Base-by-base conservation (phyloP, 2,888 invertebrate species). In the Limnephilus auricula region DNA sequence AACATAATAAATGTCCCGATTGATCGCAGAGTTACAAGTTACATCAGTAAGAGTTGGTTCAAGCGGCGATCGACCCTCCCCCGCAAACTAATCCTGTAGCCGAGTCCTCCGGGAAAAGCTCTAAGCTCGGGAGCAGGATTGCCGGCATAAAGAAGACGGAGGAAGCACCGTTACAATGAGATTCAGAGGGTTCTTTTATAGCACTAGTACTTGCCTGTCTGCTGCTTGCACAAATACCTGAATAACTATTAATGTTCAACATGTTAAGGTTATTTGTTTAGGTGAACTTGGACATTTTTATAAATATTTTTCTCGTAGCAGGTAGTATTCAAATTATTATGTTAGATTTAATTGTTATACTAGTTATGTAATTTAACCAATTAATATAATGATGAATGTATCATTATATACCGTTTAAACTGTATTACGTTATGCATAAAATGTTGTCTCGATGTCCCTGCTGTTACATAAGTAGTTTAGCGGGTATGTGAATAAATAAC, bases 71-170 rank as follows among this genome's bases (percentile, higher is more conserved):
- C 87, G 87, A 80, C 91, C 90, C 79, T 86, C 34, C 37, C 25
- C 32, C 34, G 89, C 79, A 86, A 89, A 85, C 84, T 89, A 91
- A 91, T 91, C 89, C 89, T 10, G 37, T 78, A 15, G 37, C 79
- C 40, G 78, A 40, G 34, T 79, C 91, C 84, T 89, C 25, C 45
- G 89, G 91, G 89, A 83, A 83, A 31, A 34, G 85, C n/a, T 30
- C 80, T 79, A 87, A 88, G 79, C 79, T 37, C 86, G 50, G 65
- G 87, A 88, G 50, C 34, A 45, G 88, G 82, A 45, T 65, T 31
- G 50, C 31, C 31, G 90, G 90, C 85, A 90, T 65, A 85, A 85
- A 90, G 79, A 65, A 34, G 31, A 30, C 31, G 32, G 80, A 87
- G 80, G 87, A 88, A 25, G 79, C 40, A 80, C 10, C 40, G 37